Evolutionary conservation across 2,113 vertebrate species (phyloP), one percentile per base, ranked within the genome.

Genomic region (Podilymbus podiceps): DNA sequence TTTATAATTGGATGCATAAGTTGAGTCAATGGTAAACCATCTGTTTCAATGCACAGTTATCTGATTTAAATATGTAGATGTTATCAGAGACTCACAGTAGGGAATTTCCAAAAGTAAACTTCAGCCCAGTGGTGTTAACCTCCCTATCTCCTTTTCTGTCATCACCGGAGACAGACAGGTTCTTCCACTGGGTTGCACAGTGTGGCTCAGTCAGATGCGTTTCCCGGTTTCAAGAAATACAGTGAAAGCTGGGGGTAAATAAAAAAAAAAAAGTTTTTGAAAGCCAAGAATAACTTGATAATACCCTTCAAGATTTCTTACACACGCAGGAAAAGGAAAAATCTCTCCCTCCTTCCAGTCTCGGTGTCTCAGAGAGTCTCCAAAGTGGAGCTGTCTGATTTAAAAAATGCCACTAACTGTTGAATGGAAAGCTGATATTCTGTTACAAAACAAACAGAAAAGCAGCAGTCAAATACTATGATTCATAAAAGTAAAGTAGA

Each of bases 401-500:
- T 76, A 55, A 56, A 87, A 72, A 60, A 55, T 53, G 78, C 53
- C 46, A 77, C 68, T 73, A 75, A 75, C 19, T 75, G 27, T 78
- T 90, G 56, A 95, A 81, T 44, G 55, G 84, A 77, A 95, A 97
- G 46, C 44, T 30, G 62, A 91, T 93, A 85, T 38, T 92, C 62
- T 91, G 9, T 76, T 90, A 82, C 23, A 93, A 90, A 79, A 66
- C 81, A 90, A 84, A 74, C 62, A 95, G 86, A 91, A 80, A 95
- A 81, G 35, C 66, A 64, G 47, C 66, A 89, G 40, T 81, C 69
- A 93, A 95, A 69, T 56, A 59, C 84, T 76, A 50, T 89, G 53
- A 97, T 83, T 93, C 85, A 97, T 93, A 96, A 93, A 91, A 55
- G 93, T 86, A 59, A 96, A 92, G 69, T 69, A 92, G 78, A 93